Conservation (phyloP, 2,888 invertebrate genomes). For the Koerneria pararmatus region DNA sequence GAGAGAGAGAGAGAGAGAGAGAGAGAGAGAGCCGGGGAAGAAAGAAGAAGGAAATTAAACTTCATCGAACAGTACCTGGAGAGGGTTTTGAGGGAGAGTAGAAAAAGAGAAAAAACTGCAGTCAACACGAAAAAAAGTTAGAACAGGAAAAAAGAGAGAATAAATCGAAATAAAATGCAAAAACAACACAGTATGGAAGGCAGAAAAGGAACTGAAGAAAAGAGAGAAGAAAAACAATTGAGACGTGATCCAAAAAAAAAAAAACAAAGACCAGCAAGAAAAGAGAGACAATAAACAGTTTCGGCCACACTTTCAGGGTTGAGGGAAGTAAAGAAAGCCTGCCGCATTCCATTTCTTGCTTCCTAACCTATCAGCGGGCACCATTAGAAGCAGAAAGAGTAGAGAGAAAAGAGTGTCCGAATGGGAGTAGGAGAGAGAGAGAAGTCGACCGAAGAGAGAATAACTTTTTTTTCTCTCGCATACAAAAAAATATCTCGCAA, state of each 20-base stretch:
- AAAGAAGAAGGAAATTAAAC: no score
- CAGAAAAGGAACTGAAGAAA: background rate
- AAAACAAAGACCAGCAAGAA: background rate
- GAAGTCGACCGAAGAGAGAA: background rate
- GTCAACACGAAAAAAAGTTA: background rate
- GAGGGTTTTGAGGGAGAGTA: background rate
- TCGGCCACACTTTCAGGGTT: no score
- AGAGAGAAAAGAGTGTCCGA: background rate
- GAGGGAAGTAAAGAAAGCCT: no score
- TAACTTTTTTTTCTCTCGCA: no score
- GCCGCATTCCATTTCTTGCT: no score
- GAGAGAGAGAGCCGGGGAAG: no score
- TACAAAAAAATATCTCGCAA: no score
- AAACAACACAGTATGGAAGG: no score
- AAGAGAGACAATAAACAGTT: background rate
- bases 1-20: background rate
- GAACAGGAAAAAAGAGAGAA: background rate
- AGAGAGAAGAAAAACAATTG: background rate
- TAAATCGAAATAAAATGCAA: constrained; percentile 9
- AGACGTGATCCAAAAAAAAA: background rate
- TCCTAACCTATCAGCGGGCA: no score
- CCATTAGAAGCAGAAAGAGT: background rate
- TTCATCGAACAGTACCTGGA: constrained; percentile 1
- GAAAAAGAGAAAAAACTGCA: background rate
- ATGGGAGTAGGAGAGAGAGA: background rate